phyloP scores from a whole-genome alignment of 1,140 invertebrate species.

The Colletes latitarsis region DNA sequence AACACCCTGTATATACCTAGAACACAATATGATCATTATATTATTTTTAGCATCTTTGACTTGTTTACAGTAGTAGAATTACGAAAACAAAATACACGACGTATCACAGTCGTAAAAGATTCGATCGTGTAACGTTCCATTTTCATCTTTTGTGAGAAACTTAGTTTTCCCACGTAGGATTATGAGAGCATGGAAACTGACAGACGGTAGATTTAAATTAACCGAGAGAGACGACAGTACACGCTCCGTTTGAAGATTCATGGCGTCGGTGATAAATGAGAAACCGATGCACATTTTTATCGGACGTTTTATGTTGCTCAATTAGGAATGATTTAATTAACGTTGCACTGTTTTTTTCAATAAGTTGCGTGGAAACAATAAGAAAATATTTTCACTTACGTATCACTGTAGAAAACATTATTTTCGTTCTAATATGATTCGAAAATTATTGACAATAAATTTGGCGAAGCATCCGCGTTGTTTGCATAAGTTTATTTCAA shows the following conservation, averaged over 20 bases:
- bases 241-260: constrained; percentile 22
- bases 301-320: too few species aligned
- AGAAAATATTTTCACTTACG: background rate
- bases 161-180: background rate
- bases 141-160: constrained; percentile 20
- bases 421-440: background rate
- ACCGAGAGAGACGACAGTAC: background rate
- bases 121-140: constrained; percentile 11
- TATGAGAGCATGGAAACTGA: background rate
- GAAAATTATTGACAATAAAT: constrained; percentile 11
- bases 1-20: too few species aligned
- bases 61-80: constrained; percentile 25
- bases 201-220: background rate
- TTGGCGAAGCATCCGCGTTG: background rate
- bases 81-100: background rate
- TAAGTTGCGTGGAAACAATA: background rate
- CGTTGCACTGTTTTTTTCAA: background rate
- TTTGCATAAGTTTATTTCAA: constrained; percentile 13
- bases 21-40: too few species aligned
- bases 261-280: background rate
- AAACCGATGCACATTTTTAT: too few species aligned
- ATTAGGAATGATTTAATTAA: background rate
- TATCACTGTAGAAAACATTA: background rate
- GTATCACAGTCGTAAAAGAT: too few species aligned
- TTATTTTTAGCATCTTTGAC: constrained; percentile 3